These are phyloP conservation scores for Geophilus truncorum DNA, from an alignment of 2,888 invertebrate species.

Conservation along the genomic window DNA sequence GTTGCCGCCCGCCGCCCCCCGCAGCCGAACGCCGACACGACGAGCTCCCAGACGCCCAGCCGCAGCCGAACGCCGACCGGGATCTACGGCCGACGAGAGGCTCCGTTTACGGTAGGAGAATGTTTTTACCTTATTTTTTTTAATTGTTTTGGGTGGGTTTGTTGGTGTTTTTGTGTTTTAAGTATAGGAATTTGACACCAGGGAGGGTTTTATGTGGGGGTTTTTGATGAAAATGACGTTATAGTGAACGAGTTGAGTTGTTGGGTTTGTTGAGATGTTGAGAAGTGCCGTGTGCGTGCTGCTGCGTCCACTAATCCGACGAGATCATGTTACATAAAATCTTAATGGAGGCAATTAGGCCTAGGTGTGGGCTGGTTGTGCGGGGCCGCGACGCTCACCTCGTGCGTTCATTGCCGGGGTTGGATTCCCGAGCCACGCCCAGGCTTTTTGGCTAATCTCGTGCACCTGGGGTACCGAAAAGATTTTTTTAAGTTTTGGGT, in stretches of 20 bases:
- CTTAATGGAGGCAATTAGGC: slow-evolving; percentile 32
- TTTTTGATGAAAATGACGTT: no score
- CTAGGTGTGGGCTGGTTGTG: not conserved
- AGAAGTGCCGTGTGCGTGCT: not conserved
- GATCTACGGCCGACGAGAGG: not conserved
- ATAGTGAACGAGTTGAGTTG: no score
- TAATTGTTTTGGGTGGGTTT: no score
- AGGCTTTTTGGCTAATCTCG: not conserved
- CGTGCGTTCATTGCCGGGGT: not conserved
- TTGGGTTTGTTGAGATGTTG: no score
- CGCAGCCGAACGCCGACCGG: not conserved
- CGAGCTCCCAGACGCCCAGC: not conserved
- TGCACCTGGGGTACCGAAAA: not conserved
- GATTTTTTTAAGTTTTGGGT: no score
- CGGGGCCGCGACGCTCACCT: not conserved
- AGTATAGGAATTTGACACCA: not conserved
- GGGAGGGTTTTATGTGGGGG: not conserved
- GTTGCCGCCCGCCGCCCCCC: slow-evolving; percentile 16
- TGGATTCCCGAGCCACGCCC: not conserved
- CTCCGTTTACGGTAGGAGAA: not conserved
- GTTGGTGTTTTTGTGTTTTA: not conserved
- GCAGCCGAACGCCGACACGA: not conserved
- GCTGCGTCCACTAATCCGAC: slow-evolving; percentile 28
- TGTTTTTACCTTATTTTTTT: not conserved
- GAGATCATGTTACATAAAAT: slow-evolving; percentile 31